Evolutionary conservation across 1,140 invertebrate genomes (phyloP), one percentile per base, ranked within the genome.

Genomic region (Geopemphigus sp.): DNA sequence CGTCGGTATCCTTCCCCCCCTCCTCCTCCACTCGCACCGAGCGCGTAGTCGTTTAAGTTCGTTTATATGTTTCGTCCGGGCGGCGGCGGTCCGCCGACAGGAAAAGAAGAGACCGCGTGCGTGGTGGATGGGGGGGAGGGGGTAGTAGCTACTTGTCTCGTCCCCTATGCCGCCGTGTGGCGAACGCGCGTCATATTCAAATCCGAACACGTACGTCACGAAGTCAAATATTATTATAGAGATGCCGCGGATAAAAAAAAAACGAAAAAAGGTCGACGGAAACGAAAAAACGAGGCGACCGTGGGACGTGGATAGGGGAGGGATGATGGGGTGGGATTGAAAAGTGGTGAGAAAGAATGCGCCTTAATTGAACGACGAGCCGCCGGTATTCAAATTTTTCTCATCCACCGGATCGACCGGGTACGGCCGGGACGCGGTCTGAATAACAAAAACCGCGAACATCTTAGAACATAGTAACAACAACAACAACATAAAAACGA

Each of bases 391-490:
- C 63, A 66, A 66, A 66, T 66, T 45, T 45, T n/a, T 47, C 32
- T 0, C 10, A 11, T 45, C 32, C 32, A 8, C n/a, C n/a, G n/a
- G n/a, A n/a, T n/a, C n/a, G n/a, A n/a, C n/a, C n/a, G n/a, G n/a
- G n/a, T n/a, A n/a, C n/a, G 8, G 64, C 12, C 5, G 4, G 32
- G 32, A 3, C 39, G n/a, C 64, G 63, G 12, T 17, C 39, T 39
- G 64, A 68, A 68, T 68, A 68, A 68, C n/a, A 68, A 68, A 24
- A 68, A 50, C n/a, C 14, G 39, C 39, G 14, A 68, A 68, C n/a
- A 68, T n/a, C n/a, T n/a, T n/a, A n/a, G n/a, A n/a, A n/a, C n/a
- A 68, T 15, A 29, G 19, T 24, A 22, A 64, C 14, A 12, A 64
- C 54, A 12, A 11, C 22, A 5, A 11, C 0, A 17, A 59, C 24